phyloP scores from a whole-genome alignment of 2,797 vertebrate genomes.

The Morelia viridis region DNA sequence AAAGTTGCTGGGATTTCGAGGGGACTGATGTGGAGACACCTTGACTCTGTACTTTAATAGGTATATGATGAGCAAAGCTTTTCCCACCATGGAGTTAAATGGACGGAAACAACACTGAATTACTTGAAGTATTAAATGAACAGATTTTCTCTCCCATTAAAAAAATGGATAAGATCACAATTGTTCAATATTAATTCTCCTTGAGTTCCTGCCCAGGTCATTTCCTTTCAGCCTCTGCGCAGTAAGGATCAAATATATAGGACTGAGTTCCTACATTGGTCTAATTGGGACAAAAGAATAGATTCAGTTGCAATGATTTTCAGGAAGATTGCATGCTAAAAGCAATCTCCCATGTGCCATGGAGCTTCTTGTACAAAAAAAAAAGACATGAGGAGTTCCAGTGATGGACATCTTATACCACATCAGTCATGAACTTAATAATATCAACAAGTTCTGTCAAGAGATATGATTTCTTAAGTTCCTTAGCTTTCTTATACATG shows the following conservation, averaged over 20 bases:
- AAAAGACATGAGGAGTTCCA: not conserved
- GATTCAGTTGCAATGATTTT: not conserved
- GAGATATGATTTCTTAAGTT: not conserved
- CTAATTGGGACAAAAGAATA: not conserved
- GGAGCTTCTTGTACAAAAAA: not conserved
- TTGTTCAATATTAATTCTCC: not conserved
- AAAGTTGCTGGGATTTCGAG: not conserved
- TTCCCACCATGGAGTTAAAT: not conserved
- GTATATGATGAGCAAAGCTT: not conserved
- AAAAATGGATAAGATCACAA: not conserved
- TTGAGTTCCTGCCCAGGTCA: not conserved
- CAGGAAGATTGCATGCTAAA: not conserved
- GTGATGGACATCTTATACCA: not conserved
- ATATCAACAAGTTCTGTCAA: not conserved
- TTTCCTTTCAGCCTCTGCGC: not conserved
- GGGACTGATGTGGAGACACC: not conserved
- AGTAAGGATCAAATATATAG: not conserved
- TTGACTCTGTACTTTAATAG: not conserved
- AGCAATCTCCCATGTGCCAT: not conserved
- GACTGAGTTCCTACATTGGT: not conserved
- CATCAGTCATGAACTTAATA: not conserved
- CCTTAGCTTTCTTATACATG: not conserved
- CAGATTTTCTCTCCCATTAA: not conserved
- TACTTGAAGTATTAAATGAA: not conserved
- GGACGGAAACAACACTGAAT: not conserved